Evolutionary conservation across 2,113 vertebrate genomes (phyloP).

Genomic region (Trematomus loennbergii): DNA sequence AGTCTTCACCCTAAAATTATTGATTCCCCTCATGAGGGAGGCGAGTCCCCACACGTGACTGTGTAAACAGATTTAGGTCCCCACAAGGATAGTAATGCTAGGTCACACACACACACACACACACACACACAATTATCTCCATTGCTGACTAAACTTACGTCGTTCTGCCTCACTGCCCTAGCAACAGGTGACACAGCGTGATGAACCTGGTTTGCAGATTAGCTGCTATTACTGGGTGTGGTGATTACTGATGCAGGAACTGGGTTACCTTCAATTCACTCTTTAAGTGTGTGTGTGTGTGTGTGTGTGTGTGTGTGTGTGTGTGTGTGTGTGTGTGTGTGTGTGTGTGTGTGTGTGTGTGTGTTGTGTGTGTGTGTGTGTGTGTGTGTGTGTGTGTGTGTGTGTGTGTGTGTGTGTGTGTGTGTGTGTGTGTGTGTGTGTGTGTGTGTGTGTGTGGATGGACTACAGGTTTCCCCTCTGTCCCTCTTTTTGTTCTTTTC

Average conservation of each 20-base stretch:
- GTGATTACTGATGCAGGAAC: slow-evolving; percentile 45
- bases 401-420: background rate
- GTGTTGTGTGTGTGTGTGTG: background rate
- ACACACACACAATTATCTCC: background rate
- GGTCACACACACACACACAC: no score
- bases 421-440: no score
- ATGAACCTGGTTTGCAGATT: slow-evolving; percentile 40
- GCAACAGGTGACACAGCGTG: slow-evolving; percentile 60
- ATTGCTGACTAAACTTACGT: background rate
- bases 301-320: no score
- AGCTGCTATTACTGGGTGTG: slow-evolving; percentile 44
- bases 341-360: background rate
- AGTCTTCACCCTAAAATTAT: no score
- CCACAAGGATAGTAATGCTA: no score
- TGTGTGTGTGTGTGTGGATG: background rate
- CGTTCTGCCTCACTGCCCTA: background rate
- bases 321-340: no score
- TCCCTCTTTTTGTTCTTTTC: slow-evolving; percentile 62
- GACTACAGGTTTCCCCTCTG: slow-evolving; percentile 16
- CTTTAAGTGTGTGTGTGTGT: background rate
- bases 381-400: background rate
- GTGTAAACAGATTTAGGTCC: no score
- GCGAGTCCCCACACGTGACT: background rate
- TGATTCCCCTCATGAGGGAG: no score
- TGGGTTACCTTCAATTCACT: slow-evolving; percentile 19